Conservation (phyloP, 2,888 invertebrate species). For the Phalera bucephala region DNA sequence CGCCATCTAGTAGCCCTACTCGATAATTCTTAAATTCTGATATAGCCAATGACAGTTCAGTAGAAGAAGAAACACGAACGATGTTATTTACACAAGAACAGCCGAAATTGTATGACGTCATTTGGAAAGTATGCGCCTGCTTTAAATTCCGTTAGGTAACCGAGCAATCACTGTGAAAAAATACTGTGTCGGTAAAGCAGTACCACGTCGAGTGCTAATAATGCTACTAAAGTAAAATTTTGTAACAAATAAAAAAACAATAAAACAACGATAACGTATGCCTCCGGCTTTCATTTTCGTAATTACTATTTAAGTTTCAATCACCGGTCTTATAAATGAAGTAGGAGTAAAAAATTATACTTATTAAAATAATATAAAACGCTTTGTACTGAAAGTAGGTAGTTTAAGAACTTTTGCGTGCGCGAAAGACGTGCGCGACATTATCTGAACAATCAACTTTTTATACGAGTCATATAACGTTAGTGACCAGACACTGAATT, state of each 20-base stretch:
- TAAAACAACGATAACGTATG: neutral
- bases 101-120: constrained; percentile 72
- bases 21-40: constrained; percentile 11
- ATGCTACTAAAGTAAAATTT: neutral
- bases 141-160: constrained; percentile 63
- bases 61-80: constrained; percentile 28
- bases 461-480: constrained; percentile 26
- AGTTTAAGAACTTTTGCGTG: too few species aligned
- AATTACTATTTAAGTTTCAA: neutral
- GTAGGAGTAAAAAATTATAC: too few species aligned
- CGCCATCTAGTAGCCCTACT: constrained; percentile 48
- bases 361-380: too few species aligned
- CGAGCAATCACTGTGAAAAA: constrained; percentile 26
- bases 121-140: constrained; percentile 71
- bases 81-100: constrained; percentile 41
- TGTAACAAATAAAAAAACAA: neutral
- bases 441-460: constrained; percentile 35
- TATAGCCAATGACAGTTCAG: constrained; percentile 25
- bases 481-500: constrained; percentile 23
- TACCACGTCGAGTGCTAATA: constrained; percentile 4
- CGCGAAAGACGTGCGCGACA: constrained; percentile 13
- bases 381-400: too few species aligned
- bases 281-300: neutral
- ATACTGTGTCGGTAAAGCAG: constrained; percentile 31
- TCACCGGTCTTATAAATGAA: neutral